A percentile compares a stretch with the other conserved stretches of the same genome.
phyloP scores from a whole-genome alignment of 2,113 vertebrate species.

The Phaethon lepturus region DNA sequence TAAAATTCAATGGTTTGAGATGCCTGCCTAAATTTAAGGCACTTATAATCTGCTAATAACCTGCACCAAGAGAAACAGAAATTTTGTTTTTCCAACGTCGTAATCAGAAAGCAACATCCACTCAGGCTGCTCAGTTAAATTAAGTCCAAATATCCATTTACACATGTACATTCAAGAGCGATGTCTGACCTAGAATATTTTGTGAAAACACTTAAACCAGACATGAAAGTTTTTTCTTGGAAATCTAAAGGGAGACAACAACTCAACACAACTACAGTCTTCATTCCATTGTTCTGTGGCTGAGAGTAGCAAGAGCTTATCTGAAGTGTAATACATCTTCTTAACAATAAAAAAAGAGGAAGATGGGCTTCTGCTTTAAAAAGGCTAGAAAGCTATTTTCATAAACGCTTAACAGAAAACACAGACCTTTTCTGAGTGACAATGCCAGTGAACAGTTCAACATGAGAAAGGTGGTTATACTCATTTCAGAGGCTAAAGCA shows the following conservation, averaged over 20 bases:
- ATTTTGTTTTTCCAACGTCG: not conserved
- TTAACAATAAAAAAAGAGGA: not conserved
- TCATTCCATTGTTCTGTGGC: not conserved
- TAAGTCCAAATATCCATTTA: not conserved
- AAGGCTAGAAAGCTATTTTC: not conserved
- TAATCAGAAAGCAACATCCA: not conserved
- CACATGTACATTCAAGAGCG: rapidly evolving
- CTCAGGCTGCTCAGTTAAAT: not conserved
- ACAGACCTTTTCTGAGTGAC: not conserved
- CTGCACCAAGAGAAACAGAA: not conserved
- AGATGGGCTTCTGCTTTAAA: not conserved
- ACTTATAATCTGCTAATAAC: not conserved
- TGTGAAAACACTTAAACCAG: not conserved
- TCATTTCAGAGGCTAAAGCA: not conserved
- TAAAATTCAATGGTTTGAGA: not conserved
- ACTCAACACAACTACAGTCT: not conserved
- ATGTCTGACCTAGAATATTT: not conserved
- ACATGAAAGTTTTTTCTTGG: not conserved
- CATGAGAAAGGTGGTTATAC: not conserved
- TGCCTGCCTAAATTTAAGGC: not conserved
- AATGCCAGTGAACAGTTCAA: not conserved
- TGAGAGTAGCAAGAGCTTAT: not conserved
- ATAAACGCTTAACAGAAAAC: not conserved
- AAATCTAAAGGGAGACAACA: not conserved
- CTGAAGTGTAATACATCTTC: rapidly evolving